phyloP scores from a whole-genome alignment of 2,113 vertebrate genomes.

The Haemorhous mexicanus region DNA sequence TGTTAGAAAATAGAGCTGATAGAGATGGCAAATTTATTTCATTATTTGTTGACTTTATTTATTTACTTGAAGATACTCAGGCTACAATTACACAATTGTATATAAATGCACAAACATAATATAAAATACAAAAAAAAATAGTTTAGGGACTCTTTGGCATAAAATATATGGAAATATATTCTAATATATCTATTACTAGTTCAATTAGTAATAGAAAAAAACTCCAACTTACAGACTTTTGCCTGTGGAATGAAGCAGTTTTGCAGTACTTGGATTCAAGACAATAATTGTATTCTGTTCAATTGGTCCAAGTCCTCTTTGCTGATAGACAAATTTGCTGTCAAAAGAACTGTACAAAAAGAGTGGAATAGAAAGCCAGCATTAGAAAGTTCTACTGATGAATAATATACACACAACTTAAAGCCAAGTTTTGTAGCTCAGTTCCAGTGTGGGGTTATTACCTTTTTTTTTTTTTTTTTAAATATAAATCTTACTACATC shows the following conservation, averaged over 20 bases:
- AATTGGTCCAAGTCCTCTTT: constrained; percentile 88
- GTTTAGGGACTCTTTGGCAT: not conserved
- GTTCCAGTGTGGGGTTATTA: not conserved
- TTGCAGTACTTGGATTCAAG: constrained; percentile 80
- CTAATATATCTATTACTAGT: too few relatives aligned
- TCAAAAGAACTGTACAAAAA: constrained; percentile 85
- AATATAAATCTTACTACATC: not conserved
- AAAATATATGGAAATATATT: not conserved
- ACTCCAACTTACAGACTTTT: constrained; percentile 83
- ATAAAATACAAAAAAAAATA: not conserved
- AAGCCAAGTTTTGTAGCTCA: not conserved
- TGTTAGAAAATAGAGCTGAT: not conserved
- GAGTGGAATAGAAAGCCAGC: constrained; percentile 16
- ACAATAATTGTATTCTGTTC: constrained; percentile 91
- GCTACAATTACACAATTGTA: not conserved
- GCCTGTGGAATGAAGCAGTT: constrained; percentile 83
- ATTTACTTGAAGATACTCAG: not conserved
- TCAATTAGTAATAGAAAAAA: not conserved
- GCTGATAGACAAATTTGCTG: constrained; percentile 82
- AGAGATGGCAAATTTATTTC: not conserved
- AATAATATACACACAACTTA: not conserved
- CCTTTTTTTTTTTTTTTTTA: not conserved
- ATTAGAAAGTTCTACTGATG: not conserved
- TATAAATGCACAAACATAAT: not conserved
- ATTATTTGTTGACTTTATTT: not conserved